Base-by-base conservation (phyloP, 2,797 vertebrate genomes). In the Intellagama lesueurii region DNA sequence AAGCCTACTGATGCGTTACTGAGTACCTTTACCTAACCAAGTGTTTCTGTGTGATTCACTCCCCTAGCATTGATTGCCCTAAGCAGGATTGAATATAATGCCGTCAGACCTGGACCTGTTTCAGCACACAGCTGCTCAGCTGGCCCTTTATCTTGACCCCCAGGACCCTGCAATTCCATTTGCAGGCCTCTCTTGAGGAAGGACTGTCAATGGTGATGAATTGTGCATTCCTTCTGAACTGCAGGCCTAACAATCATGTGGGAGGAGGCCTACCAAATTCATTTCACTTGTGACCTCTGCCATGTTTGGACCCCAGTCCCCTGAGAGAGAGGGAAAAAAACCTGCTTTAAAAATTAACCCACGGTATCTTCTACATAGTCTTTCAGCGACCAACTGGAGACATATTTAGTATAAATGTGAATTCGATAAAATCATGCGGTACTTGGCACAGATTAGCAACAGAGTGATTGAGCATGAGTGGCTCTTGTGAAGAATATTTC, bases 121-220 rank as follows among this genome's bases (percentile, higher is more conserved):
- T 92, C 30, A 26, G 87, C 49, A 1, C 11, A 24, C 85, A 90
- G 68, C 24, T 92, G 89, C 44, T 90, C 92, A 86, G 9, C 32
- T 35, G 3, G 69, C 88, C 89, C 83, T 95, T 81, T 89, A 87
- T 79, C 69, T 73, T 94, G 94, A 93, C 94, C 94, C 92, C 3
- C 28, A 90, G 90, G 69, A 88, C 86, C 88, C 87, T 83, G 2
- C 73, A 92, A 76, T 92, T 95, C 93, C 90, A 91, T 91, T 92
- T 60, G 3, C 1, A 0, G 56, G 85, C 90, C 90, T 95, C 95
- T 93, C 93, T 89, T 79, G 95, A 95, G 93, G 28, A n/a, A 66
- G 92, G 44, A 80, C 70, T 96, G 94, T 95, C 96, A 96, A 86
- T 88, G 82, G 69, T 96, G 96, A 97, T 96, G 92, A 95, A 96